Conservation (phyloP, 2,113 vertebrate genomes). For the Coreoperca whiteheadi region DNA sequence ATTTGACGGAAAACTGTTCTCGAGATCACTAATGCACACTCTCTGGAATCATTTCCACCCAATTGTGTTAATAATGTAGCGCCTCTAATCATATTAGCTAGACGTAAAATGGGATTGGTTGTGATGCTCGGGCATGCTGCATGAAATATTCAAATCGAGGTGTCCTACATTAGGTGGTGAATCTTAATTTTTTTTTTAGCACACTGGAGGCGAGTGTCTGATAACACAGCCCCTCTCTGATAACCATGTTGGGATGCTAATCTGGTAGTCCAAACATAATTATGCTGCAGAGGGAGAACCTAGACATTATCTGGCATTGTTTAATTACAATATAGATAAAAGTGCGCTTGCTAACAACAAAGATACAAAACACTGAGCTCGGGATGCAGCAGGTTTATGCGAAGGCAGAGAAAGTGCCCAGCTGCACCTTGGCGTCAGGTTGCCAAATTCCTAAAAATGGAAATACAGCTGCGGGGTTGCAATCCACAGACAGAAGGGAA, state of each 20-base stretch:
- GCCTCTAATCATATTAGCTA: slow-evolving; percentile 62
- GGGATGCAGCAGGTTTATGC: not conserved
- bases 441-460: too few species aligned
- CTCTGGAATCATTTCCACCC: slow-evolving; percentile 36
- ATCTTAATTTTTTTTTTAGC: slow-evolving; percentile 27
- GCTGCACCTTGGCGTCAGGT: not conserved
- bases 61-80: slow-evolving; percentile 55
- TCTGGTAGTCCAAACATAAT: slow-evolving; percentile 53
- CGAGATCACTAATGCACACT: slow-evolving; percentile 23
- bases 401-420: not conserved
- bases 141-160: slow-evolving; percentile 74
- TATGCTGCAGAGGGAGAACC: slow-evolving; percentile 19
- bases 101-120: slow-evolving; percentile 51
- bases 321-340: slow-evolving; percentile 2
- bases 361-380: not conserved
- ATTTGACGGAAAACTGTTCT: slow-evolving; percentile 42
- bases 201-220: slow-evolving; percentile 54
- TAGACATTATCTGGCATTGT: slow-evolving; percentile 1
- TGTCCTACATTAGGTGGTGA: slow-evolving; percentile 66
- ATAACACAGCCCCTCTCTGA: slow-evolving; percentile 40
- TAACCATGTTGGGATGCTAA: slow-evolving; percentile 58
- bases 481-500: too few species aligned
- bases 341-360: not conserved
- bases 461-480: too few species aligned
- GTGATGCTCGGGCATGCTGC: slow-evolving; percentile 48